Evolutionary conservation across 2,113 vertebrate species (phyloP).

Genomic region (Columbina picui): DNA sequence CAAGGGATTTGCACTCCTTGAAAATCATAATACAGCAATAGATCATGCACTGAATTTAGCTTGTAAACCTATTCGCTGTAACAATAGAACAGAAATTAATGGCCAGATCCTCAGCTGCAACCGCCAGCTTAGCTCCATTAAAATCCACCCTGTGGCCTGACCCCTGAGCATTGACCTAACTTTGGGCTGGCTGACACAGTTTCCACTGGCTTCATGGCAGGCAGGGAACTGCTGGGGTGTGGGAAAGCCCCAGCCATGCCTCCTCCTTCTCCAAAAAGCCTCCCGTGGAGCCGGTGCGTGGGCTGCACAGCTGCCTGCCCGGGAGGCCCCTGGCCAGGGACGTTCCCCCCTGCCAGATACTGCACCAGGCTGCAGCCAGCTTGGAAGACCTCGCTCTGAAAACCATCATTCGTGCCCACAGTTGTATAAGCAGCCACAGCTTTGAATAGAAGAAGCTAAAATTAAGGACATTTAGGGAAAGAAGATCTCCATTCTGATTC

Average conservation of each 20-base stretch:
- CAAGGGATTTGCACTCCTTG: not conserved
- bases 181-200: conserved; percentile 12
- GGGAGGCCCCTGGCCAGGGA: not conserved
- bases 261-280: not conserved
- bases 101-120: conserved; percentile 49
- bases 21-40: not conserved
- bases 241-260: conserved; percentile 1
- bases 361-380: not conserved
- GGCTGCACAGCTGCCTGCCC: not conserved
- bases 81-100: conserved; percentile 38
- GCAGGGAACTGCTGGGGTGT: conserved; percentile 22
- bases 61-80: conserved; percentile 29
- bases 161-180: conserved; percentile 22
- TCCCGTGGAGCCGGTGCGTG: accelerated
- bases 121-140: conserved; percentile 43
- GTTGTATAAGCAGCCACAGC: not conserved
- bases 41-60: conserved; percentile 7
- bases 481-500: not conserved
- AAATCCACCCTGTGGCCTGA: conserved; percentile 40
- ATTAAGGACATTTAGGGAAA: not conserved
- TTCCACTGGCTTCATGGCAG: not conserved
- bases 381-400: not conserved
- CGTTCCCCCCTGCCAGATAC: not conserved
- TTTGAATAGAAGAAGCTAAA: not conserved
- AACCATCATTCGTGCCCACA: not conserved